Percentiles rank a stretch among this genome's conserved stretches.
Conservation (phyloP, 35 echinoderm and acorn worm species). For the Holothuria glaberrima region DNA sequence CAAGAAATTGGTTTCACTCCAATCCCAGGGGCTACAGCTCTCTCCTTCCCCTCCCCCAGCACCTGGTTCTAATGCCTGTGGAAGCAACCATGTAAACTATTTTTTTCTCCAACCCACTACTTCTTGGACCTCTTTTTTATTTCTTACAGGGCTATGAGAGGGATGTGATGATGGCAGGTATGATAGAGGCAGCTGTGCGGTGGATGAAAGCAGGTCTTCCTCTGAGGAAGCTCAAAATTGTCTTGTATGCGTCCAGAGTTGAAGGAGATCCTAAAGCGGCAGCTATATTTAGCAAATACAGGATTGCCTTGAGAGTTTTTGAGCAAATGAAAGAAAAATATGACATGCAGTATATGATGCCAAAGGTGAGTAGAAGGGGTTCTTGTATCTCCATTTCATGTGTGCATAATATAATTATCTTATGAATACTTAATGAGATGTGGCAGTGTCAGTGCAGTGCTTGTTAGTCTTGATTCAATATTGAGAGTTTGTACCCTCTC, state of each 20-base stretch:
- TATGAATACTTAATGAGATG: no score
- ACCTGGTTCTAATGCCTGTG: no score
- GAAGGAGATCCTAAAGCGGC: slow-evolving; percentile 34
- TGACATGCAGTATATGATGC: slow-evolving; percentile 82
- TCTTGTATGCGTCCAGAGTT: slow-evolving; percentile 65
- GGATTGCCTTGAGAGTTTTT: slow-evolving; percentile 52
- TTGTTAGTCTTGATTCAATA: no score
- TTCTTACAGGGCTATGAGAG: slow-evolving; percentile 66
- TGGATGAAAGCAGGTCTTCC: slow-evolving; percentile 99
- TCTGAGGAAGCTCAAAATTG: slow-evolving; percentile 84
- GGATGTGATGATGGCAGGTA: slow-evolving; percentile 74
- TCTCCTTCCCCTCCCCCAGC: no score
- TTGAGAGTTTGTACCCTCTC: no score
- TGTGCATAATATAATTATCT: no score
- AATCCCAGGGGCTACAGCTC: no score
- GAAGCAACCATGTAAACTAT: no score
- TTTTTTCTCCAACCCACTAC: no score
- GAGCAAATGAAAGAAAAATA: slow-evolving; percentile 78
- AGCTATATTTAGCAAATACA: slow-evolving; percentile 12
- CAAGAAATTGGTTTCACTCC: no score
- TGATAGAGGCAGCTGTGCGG: slow-evolving; percentile 84
- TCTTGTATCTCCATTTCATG: no score
- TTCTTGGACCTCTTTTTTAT: neutral
- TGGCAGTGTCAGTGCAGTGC: no score
- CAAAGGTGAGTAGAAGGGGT: slow-evolving; percentile 80